Percentiles rank a stretch among this genome's conserved stretches.
phyloP scores from a whole-genome alignment of 2,797 vertebrate genomes.

The Lutjanus argentimaculatus region DNA sequence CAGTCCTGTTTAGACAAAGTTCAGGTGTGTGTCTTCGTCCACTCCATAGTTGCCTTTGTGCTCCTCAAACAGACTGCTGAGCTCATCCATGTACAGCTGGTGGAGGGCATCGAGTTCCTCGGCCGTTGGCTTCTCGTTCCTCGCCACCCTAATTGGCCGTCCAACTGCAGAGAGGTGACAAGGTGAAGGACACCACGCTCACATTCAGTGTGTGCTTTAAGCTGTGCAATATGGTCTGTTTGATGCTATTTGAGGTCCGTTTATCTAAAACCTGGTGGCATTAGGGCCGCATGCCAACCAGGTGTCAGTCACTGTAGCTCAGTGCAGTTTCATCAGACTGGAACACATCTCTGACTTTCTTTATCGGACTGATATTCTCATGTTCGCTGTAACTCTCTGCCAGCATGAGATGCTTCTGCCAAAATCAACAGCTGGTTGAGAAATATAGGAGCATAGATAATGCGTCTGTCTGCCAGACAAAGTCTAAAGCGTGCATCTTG shows the following conservation, averaged over 20 bases:
- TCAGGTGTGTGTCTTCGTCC: conserved; percentile 88
- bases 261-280: conserved; percentile 14
- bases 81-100: conserved; percentile 88
- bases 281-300: background rate
- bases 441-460: conserved; percentile 13
- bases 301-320: conserved; percentile 6
- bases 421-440: conserved; percentile 44
- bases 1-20: conserved; percentile 83
- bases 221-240: conserved; percentile 25
- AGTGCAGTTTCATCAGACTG: conserved; percentile 1
- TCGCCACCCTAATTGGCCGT: conserved; percentile 90
- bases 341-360: conserved; percentile 2
- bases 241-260: background rate
- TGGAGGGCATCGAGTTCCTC: conserved; percentile 90
- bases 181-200: conserved; percentile 28
- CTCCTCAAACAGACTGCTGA: conserved; percentile 91
- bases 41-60: conserved; percentile 92
- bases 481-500: background rate
- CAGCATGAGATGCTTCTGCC: conserved; percentile 29
- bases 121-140: conserved; percentile 79
- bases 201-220: conserved; percentile 32
- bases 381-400: conserved; percentile 7
- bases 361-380: conserved; percentile 15
- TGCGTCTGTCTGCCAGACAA: background rate
- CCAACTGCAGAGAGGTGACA: conserved; percentile 88